Conservation (phyloP, 2,888 invertebrate genomes). For the Acleris sparsana region DNA sequence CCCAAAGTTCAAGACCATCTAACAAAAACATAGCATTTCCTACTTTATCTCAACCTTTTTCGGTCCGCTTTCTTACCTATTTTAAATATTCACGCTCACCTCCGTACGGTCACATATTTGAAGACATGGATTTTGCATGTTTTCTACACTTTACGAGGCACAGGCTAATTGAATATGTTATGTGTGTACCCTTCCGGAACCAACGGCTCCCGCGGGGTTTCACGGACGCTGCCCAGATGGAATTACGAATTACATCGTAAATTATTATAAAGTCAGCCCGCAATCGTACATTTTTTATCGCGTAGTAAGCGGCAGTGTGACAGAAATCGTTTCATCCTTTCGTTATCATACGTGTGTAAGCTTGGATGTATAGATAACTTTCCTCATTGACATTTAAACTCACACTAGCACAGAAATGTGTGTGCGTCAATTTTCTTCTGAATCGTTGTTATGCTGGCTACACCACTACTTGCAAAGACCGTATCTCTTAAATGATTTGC, state of each 20-base stretch:
- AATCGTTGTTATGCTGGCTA: no score
- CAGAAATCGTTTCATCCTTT: no score
- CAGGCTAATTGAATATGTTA: slow-evolving; percentile 35
- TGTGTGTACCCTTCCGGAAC: slow-evolving; percentile 19
- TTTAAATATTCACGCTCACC: slow-evolving; percentile 28
- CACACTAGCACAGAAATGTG: neutral
- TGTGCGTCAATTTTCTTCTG: no score
- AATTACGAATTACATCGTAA: slow-evolving; percentile 29
- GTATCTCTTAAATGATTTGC: no score
- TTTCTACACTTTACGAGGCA: slow-evolving; percentile 24
- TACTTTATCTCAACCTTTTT: neutral
- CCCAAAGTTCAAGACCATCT: no score
- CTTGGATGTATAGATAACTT: no score
- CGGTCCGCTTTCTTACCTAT: neutral
- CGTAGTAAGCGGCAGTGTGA: neutral
- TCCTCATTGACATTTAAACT: no score
- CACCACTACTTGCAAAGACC: no score
- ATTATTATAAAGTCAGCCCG: slow-evolving; percentile 24
- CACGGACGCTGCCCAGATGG: slow-evolving; percentile 24
- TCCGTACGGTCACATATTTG: slow-evolving; percentile 17
- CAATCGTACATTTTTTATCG: slow-evolving; percentile 16
- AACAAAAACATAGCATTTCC: neutral
- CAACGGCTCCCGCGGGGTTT: slow-evolving; percentile 17
- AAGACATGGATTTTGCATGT: slow-evolving; percentile 25
- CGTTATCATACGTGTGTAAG: no score